Conservation (phyloP, 2,113 vertebrate genomes). For the Chiloscyllium plagiosum region DNA sequence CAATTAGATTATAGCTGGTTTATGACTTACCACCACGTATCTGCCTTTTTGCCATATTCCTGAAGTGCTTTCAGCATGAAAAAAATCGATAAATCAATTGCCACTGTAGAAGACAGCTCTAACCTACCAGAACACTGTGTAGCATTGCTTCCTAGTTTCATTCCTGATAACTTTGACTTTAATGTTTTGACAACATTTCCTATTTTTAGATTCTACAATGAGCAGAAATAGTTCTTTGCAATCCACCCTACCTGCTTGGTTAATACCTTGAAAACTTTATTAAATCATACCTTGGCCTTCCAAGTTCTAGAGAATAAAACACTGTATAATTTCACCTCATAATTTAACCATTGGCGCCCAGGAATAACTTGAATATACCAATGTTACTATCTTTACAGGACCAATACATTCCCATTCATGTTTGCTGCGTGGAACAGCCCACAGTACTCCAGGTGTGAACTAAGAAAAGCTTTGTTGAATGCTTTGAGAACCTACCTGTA, state of each 20-base stretch:
- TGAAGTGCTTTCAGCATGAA: no score
- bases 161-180: not conserved
- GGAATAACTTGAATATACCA: not conserved
- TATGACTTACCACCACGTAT: no score
- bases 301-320: not conserved
- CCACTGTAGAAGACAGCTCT: no score
- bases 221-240: not conserved
- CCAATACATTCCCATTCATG: not conserved
- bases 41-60: no score
- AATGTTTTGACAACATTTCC: not conserved
- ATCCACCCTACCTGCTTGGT: not conserved
- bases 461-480: not conserved
- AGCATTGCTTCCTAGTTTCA: not conserved
- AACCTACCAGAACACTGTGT: no score
- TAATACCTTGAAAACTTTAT: not conserved
- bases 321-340: not conserved
- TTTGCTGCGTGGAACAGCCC: not conserved
- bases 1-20: no score
- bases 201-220: not conserved
- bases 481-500: conserved; percentile 68
- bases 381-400: not conserved
- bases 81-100: no score
- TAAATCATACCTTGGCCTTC: not conserved
- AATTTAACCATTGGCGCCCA: not conserved
- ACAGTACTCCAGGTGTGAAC: not conserved